Conservation (phyloP, 2,888 invertebrate genomes). For the Acholoe squamosa region DNA sequence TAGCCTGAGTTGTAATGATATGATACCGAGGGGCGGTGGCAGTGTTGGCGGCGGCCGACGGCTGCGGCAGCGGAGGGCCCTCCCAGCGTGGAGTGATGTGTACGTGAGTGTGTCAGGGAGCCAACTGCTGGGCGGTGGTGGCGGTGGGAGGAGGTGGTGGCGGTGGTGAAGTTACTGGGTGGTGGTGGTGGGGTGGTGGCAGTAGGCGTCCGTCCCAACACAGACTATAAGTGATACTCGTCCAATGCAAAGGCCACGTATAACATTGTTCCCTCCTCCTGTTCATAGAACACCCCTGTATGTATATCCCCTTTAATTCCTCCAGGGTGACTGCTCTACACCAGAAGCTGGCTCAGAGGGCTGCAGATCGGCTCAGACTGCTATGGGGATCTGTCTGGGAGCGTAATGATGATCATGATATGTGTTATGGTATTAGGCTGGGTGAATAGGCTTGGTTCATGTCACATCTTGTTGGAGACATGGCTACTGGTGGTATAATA, state of each 20-base stretch:
- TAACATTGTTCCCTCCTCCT: neutral
- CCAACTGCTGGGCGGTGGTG: neutral
- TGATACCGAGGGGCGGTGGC: neutral
- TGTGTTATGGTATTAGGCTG: too few species aligned
- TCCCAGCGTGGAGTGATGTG: neutral
- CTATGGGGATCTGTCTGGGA: too few species aligned
- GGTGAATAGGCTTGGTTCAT: too few species aligned
- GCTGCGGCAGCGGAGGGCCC: slow-evolving; percentile 4
- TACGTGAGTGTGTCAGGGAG: slow-evolving; percentile 1
- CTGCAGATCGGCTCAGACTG: too few species aligned
- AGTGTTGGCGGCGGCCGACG: neutral
- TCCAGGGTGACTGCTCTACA: neutral
- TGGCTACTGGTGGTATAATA: too few species aligned
- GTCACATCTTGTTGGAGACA: too few species aligned
- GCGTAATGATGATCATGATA: too few species aligned
- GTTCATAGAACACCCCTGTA: neutral
- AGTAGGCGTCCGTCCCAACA: neutral
- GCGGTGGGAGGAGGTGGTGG: neutral
- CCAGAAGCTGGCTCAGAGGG: too few species aligned
- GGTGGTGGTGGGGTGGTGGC: neutral
- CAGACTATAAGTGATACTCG: neutral
- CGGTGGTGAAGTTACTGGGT: neutral
- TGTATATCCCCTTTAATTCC: neutral
- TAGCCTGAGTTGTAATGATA: slow-evolving; percentile 1
- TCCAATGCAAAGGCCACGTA: neutral